Percentiles rank a stretch among this genome's conserved stretches.
Conservation (phyloP, 2,888 invertebrate species). For the Acanthopleura granulata region DNA sequence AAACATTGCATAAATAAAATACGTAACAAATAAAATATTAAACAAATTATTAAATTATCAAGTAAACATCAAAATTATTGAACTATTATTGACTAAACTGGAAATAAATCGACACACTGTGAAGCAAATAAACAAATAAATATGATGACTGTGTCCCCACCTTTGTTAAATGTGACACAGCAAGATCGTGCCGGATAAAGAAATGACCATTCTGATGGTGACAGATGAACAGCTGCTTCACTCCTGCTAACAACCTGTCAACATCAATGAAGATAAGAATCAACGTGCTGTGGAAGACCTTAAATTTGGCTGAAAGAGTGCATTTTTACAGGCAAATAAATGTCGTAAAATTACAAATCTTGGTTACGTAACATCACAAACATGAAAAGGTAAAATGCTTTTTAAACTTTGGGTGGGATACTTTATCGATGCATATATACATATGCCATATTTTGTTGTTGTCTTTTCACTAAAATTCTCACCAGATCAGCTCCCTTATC, state of each 20-base stretch:
- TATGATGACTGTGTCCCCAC: conserved; percentile 34
- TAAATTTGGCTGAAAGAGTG: not conserved
- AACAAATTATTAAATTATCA: too few species aligned
- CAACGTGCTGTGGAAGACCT: too few species aligned
- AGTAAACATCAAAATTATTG: not conserved
- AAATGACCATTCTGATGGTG: conserved; percentile 44
- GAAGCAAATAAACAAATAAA: not conserved
- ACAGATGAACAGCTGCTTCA: conserved; percentile 51
- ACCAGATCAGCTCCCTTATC: conserved; percentile 59
- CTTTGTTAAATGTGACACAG: conserved; percentile 50
- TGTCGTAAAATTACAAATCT: too few species aligned
- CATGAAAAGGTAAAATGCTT: too few species aligned
- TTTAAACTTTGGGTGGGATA: too few species aligned
- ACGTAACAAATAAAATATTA: too few species aligned
- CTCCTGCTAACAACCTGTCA: conserved; percentile 62
- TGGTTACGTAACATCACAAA: too few species aligned
- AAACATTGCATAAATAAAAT: too few species aligned
- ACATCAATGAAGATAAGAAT: not conserved
- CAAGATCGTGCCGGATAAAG: conserved; percentile 38
- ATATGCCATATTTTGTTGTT: too few species aligned
- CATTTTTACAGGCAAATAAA: too few species aligned
- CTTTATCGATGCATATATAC: too few species aligned
- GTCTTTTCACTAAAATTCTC: conserved; percentile 24
- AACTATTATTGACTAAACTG: too few species aligned
- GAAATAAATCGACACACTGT: not conserved